Evolutionary conservation across 2,113 vertebrate genomes (phyloP), one percentile per base, ranked within the genome.

Genomic region (Plotosus lineatus): DNA sequence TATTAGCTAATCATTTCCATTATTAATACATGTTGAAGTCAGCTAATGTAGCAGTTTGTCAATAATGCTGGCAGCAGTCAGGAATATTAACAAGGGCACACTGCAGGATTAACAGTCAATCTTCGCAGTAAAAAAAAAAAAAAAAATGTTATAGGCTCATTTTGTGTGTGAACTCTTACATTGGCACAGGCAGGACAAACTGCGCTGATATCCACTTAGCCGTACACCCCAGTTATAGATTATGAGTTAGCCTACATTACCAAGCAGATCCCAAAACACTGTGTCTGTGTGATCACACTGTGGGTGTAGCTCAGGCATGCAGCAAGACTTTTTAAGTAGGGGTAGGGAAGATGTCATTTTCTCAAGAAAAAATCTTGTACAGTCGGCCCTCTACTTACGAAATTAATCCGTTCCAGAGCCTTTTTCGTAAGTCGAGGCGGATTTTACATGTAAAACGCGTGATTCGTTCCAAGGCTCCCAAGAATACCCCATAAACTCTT

Each of bases 131-230:
- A 87, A 84, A 82, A 87, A 87, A 86, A 86, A 86, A 90, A 80
- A 77, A 81, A 90, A 80, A 77, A 81, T 89, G 83, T 85, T 82
- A 87, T 88, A 77, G 84, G 84, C 80, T 73, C 69, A 77, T 79
- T 85, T 83, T 86, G 83, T 88, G 74, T 85, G 87, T 88, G 89
- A 92, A 93, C 85, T 88, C 86, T 86, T 84, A 86, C 87, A 89
- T 92, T 88, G 82, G 88, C 88, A 86, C 6, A 66, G 78, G 74
- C 51, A 78, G 33, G 66, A 55, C 74, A 51, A 56, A 71, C 17
- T 71, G 40, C 33, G 26, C 56, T 73, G 60, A 60, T 73, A 78
- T 78, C 53, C 77, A 42, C 61, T 82, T 84, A 84, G 82, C 71
- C 88, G 84, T 87, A 44, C 75, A 56, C 50, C 33, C 19, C 44